A percentile compares a stretch with the other conserved stretches of the same genome.
phyloP scores from a whole-genome alignment of 2,113 vertebrate genomes.

The Odontesthes bonariensis region DNA sequence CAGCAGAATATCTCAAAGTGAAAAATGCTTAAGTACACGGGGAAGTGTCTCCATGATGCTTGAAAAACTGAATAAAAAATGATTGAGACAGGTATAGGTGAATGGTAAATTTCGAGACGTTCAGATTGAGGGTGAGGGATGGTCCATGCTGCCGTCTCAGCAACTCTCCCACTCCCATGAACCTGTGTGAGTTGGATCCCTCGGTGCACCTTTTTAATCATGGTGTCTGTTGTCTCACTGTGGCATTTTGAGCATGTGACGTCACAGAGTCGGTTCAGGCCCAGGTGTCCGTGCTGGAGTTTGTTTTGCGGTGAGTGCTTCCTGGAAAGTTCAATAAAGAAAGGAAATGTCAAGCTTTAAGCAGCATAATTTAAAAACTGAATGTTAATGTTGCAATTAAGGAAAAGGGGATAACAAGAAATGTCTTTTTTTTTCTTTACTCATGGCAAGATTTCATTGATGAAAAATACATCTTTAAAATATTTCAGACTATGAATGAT shows the following conservation, averaged over 20 bases:
- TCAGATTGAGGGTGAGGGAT: rapidly evolving
- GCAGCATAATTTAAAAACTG: background rate
- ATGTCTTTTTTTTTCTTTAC: no score
- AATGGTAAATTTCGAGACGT: background rate
- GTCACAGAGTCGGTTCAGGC: background rate
- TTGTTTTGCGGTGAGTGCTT: background rate
- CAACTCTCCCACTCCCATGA: background rate
- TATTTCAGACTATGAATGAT: no score
- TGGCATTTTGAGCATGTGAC: background rate
- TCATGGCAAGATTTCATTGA: no score
- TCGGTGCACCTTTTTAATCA: conserved; percentile 8
- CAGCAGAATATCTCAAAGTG: no score
- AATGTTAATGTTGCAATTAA: background rate
- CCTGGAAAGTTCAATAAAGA: background rate
- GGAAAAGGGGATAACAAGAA: no score
- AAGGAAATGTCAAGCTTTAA: background rate
- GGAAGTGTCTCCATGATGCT: no score
- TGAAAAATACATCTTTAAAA: no score
- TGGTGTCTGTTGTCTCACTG: background rate
- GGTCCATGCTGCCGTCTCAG: background rate
- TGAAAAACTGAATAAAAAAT: no score
- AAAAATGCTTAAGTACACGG: no score
- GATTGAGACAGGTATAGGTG: background rate
- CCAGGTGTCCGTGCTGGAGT: background rate
- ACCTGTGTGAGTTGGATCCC: no score